Conservation (phyloP, 2,797 vertebrate species). For the Ataeniobius toweri region DNA sequence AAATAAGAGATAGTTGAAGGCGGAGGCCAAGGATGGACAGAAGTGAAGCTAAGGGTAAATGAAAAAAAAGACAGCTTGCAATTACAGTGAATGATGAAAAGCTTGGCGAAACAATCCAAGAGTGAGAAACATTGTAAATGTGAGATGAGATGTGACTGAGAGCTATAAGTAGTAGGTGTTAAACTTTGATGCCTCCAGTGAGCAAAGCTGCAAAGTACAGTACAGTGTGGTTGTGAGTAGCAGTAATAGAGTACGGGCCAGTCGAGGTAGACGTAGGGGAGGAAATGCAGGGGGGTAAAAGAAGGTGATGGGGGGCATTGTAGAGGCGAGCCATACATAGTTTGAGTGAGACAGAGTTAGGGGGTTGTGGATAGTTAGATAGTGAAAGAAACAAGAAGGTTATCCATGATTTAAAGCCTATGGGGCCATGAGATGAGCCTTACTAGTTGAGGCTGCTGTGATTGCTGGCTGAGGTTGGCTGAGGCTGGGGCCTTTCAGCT, state of each 20-base stretch:
- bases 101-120: constrained; percentile 50
- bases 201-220: constrained; percentile 63
- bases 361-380: constrained; percentile 69
- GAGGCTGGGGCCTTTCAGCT: constrained; percentile 79
- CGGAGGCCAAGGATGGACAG: constrained; percentile 22
- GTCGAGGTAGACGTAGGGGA: constrained; percentile 43
- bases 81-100: constrained; percentile 69
- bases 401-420: constrained; percentile 84
- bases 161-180: constrained; percentile 69
- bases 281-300: background rate
- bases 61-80: constrained; percentile 12
- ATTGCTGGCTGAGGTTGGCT: constrained; percentile 75
- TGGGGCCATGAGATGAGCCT: constrained; percentile 76
- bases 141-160: constrained; percentile 66
- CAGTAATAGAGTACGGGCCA: constrained; percentile 60
- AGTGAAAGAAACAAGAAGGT: constrained; percentile 71
- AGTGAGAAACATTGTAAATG: constrained; percentile 54
- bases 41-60: background rate
- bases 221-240: constrained; percentile 64
- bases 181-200: constrained; percentile 80
- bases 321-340: constrained; percentile 57
- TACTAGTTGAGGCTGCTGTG: constrained; percentile 71
- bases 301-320: constrained; percentile 20
- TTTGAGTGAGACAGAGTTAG: constrained; percentile 64
- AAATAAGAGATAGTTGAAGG: constrained; percentile 23